These are phyloP conservation scores for Lemur catta DNA, from an alignment of 2,797 vertebrate genomes.

Conservation along the genomic window DNA sequence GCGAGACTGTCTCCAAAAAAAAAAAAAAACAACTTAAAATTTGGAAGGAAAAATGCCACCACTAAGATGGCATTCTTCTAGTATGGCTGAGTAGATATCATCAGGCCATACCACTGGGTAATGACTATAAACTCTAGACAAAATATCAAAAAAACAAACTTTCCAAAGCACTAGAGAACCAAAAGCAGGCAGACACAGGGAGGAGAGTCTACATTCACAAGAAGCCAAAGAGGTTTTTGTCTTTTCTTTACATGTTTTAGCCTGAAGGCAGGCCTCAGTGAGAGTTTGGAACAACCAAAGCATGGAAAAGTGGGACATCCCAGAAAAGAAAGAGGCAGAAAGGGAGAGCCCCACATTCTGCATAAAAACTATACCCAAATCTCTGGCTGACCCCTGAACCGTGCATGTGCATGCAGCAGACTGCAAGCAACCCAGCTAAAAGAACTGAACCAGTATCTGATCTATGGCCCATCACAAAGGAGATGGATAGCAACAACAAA, in stretches of 20 bases:
- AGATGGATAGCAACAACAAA: not conserved
- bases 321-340: not conserved
- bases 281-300: not conserved
- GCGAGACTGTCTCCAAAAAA: too few species aligned
- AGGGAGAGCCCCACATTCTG: not conserved
- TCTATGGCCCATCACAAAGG: not conserved
- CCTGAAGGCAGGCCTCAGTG: not conserved
- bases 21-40: slow-evolving; percentile 21
- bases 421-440: not conserved
- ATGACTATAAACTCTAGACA: not conserved
- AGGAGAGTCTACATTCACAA: not conserved
- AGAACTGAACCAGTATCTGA: not conserved
- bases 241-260: not conserved
- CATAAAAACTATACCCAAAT: not conserved
- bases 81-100: not conserved
- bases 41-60: not conserved
- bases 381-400: not conserved
- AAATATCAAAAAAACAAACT: not conserved
- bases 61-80: not conserved
- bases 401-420: not conserved
- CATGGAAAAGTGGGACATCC: not conserved
- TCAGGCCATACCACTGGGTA: not conserved
- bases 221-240: not conserved
- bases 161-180: not conserved
- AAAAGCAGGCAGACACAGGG: not conserved